A percentile compares a stretch with the other conserved stretches of the same genome.
Conservation (phyloP, 2,797 vertebrate species). For the Macroramphosus scolopax region DNA sequence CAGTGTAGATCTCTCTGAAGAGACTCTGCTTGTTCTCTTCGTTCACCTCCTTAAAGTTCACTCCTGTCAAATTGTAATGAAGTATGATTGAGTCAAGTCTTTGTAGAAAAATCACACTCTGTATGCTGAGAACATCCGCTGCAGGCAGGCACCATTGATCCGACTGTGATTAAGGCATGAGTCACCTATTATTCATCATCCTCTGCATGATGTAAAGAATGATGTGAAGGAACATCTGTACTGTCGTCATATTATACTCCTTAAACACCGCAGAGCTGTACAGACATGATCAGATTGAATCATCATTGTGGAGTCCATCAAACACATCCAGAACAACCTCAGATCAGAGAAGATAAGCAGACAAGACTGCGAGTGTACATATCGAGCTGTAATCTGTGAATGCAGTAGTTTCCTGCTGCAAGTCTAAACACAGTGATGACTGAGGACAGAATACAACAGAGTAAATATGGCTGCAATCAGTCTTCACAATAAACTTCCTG, state of each 20-base stretch:
- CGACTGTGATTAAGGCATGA: constrained; percentile 13
- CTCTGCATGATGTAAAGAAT: constrained; percentile 23
- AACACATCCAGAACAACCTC: constrained; percentile 45
- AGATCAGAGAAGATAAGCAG: constrained; percentile 51
- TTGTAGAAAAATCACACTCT: constrained; percentile 12
- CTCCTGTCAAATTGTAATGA: constrained; percentile 73
- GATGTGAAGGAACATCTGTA: too few relatives aligned
- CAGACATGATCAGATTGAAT: constrained; percentile 11
- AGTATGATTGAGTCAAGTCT: constrained; percentile 22
- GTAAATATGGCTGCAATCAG: constrained; percentile 77
- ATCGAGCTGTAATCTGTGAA: constrained; percentile 66
- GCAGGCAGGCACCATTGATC: constrained; percentile 2
- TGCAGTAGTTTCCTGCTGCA: constrained; percentile 71
- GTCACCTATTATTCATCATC: constrained; percentile 50
- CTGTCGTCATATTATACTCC: background rate
- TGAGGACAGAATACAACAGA: constrained; percentile 61
- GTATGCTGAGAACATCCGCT: constrained; percentile 36
- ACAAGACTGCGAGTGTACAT: constrained; percentile 35
- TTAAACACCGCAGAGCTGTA: too few relatives aligned
- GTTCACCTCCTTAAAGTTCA: constrained; percentile 96
- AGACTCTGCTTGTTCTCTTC: constrained; percentile 90
- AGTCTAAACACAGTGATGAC: constrained; percentile 66
- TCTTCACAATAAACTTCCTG: constrained; percentile 79
- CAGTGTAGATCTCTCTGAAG: constrained; percentile 90
- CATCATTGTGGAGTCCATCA: constrained; percentile 2